Evolutionary conservation across 2,797 vertebrate genomes (phyloP).

Genomic region (Choloepus didactylus): DNA sequence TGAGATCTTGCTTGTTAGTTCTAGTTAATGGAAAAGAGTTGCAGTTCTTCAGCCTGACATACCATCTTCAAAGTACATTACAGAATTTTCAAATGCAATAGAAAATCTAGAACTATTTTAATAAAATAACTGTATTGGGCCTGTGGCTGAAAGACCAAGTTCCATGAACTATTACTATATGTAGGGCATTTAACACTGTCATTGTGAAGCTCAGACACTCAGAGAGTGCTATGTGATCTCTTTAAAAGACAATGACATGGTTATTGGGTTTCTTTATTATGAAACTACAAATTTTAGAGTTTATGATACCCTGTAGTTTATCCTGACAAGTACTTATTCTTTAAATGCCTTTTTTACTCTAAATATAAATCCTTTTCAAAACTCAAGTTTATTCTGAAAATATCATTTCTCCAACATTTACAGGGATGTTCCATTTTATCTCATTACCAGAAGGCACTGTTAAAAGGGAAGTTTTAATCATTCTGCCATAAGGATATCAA

Average conservation of each 20-base stretch:
- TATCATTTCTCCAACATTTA: constrained; percentile 40
- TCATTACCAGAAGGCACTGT: constrained; percentile 22
- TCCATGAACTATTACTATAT: not conserved
- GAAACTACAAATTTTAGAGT: not conserved
- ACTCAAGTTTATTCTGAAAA: constrained; percentile 21
- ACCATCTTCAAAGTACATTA: not conserved
- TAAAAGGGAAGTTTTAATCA: constrained; percentile 54
- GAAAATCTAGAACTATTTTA: not conserved
- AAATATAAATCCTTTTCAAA: constrained; percentile 53
- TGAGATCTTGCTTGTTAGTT: not conserved
- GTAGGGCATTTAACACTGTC: not conserved
- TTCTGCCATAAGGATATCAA: constrained; percentile 38
- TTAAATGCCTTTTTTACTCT: constrained; percentile 44
- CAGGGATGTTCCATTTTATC: not conserved
- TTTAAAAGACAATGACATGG: not conserved
- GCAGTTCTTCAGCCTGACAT: not conserved
- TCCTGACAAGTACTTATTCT: not conserved
- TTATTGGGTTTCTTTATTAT: constrained; percentile 37
- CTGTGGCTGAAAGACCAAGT: not conserved
- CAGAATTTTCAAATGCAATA: constrained; percentile 16
- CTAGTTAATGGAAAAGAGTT: not conserved
- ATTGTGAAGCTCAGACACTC: not conserved
- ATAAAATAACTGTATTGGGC: not conserved
- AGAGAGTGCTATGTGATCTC: not conserved
- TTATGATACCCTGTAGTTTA: not conserved